Percentiles rank a stretch among this genome's conserved stretches.
Conservation (phyloP, 2,888 invertebrate genomes). For the Taenaris catops region DNA sequence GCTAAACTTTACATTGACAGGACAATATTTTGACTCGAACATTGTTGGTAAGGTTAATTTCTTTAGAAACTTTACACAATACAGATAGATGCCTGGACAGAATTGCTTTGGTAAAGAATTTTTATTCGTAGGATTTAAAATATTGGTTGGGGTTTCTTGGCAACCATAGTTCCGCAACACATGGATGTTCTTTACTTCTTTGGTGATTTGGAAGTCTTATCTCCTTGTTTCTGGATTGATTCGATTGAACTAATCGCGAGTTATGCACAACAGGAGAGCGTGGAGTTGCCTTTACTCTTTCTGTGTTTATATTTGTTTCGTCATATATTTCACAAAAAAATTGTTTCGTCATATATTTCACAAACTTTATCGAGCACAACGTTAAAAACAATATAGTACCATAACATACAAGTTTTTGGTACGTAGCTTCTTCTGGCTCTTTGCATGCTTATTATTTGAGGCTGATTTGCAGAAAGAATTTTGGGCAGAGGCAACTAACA, state of each 20-base stretch:
- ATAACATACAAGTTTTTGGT: constrained; percentile 35
- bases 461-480: no score
- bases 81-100: no score
- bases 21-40: constrained; percentile 22
- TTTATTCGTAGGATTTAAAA: constrained; percentile 24
- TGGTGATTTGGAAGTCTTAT: constrained; percentile 30
- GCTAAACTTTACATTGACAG: constrained; percentile 27
- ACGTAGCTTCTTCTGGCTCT: constrained; percentile 30
- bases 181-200: constrained; percentile 34
- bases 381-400: constrained; percentile 34
- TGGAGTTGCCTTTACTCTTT: not conserved
- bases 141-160: constrained; percentile 26
- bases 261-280: not conserved
- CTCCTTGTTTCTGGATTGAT: constrained; percentile 19
- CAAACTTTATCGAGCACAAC: constrained; percentile 34
- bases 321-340: no score
- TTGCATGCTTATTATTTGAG: constrained; percentile 44
- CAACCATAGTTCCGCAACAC: constrained; percentile 34
- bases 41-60: constrained; percentile 24
- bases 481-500: no score
- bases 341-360: constrained; percentile 32
- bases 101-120: constrained; percentile 4
- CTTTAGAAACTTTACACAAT: constrained; percentile 13
- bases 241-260: no score
- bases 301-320: no score